Percentiles rank a stretch among this genome's conserved stretches.
Conservation (phyloP, 2,888 invertebrate genomes). For the Tricholauxania praeusta region DNA sequence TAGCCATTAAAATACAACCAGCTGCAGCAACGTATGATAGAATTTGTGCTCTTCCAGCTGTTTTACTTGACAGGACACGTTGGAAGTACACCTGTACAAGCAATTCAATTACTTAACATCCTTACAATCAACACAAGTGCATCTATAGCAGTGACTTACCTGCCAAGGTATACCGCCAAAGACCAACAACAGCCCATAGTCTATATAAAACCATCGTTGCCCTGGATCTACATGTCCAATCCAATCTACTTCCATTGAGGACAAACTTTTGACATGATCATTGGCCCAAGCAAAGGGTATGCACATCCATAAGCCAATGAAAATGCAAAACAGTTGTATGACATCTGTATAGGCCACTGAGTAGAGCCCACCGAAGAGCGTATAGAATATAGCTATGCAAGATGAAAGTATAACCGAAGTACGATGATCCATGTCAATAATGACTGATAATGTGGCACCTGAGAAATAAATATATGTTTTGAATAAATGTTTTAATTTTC, state of each 20-base stretch:
- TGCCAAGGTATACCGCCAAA: slow-evolving; percentile 99
- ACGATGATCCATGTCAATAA: slow-evolving; percentile 94
- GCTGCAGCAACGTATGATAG: slow-evolving; percentile 96
- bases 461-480: neutral
- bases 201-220: slow-evolving; percentile 86
- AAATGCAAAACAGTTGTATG: slow-evolving; percentile 97
- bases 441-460: slow-evolving; percentile 96
- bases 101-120: neutral
- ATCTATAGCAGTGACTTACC: slow-evolving; percentile 67
- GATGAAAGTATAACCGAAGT: slow-evolving; percentile 95
- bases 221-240: slow-evolving; percentile 81
- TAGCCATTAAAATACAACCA: slow-evolving; percentile 96
- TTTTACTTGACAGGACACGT: slow-evolving; percentile 95
- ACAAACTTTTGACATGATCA: slow-evolving; percentile 85
- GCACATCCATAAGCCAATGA: slow-evolving; percentile 98
- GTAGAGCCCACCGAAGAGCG: slow-evolving; percentile 97
- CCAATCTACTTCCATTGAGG: slow-evolving; percentile 89
- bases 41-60: slow-evolving; percentile 91
- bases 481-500: slow-evolving; percentile 4
- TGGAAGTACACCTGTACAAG: slow-evolving; percentile 91
- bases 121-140: neutral
- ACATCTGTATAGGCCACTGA: slow-evolving; percentile 99
- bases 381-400: slow-evolving; percentile 97
- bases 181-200: slow-evolving; percentile 88
- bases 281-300: slow-evolving; percentile 95